Percentiles rank a stretch among this genome's conserved stretches.
Evolutionary conservation across 2,888 invertebrate genomes (phyloP).

Genomic region (Orthosia cruda): DNA sequence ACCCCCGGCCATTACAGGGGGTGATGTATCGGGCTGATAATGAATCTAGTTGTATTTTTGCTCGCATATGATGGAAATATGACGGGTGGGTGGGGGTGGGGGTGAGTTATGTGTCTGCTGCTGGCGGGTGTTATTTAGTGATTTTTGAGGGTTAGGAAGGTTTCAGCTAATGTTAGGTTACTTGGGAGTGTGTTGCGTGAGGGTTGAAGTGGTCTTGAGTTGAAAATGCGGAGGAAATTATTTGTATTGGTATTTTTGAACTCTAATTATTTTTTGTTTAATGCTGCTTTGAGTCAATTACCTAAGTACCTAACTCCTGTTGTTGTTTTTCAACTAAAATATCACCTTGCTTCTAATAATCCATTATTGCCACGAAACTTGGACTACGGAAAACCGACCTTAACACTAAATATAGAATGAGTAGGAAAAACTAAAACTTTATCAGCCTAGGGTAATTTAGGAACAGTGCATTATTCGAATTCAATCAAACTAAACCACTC

Average conservation of each 20-base stretch:
- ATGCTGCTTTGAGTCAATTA: too few species aligned
- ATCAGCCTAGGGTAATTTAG: too few species aligned
- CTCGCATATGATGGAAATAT: conserved; percentile 89
- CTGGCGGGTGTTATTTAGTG: conserved; percentile 65
- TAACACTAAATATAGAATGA: too few species aligned
- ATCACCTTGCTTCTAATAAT: too few species aligned
- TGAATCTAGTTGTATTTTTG: conserved; percentile 90
- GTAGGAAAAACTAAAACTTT: too few species aligned
- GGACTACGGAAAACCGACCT: too few species aligned
- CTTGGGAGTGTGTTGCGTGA: conserved; percentile 35
- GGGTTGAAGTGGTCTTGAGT: conserved; percentile 5
- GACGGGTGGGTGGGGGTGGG: conserved; percentile 81
- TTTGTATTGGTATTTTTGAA: neutral
- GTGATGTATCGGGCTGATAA: conserved; percentile 90
- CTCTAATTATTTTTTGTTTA: neutral
- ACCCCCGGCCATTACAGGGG: conserved; percentile 78
- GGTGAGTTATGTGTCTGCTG: conserved; percentile 74
- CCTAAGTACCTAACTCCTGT: too few species aligned
- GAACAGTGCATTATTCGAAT: neutral
- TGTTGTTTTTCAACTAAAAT: neutral
- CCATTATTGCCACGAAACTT: too few species aligned
- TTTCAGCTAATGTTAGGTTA: conserved; percentile 58
- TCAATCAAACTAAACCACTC: neutral
- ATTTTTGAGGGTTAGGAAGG: conserved; percentile 63
- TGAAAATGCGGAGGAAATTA: neutral